Base-by-base conservation (phyloP, 2,888 invertebrate species). In the Sussaba pulchella region DNA sequence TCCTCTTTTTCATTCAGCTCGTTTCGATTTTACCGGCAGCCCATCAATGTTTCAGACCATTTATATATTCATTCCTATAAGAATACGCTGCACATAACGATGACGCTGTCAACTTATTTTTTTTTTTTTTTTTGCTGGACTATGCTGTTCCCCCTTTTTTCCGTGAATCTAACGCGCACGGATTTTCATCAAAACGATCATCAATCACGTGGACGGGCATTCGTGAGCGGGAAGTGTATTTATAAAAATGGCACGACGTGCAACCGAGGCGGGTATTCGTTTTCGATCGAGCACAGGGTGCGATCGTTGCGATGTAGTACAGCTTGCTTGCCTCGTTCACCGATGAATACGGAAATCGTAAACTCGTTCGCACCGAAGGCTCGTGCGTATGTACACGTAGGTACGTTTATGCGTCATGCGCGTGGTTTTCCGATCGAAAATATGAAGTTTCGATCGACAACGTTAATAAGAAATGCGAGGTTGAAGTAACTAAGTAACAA, bases 241-340 rank as follows among this genome's bases (percentile, higher is more conserved):
- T 84, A 84, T 85, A 85, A 85, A 88, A 87, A 84, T 82, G 78
- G 74, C 61, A 73, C 57, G 81, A 83, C 79, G 77, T 26, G 41
- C 45, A 26, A 14, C 54, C 10, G 36, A 54, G 12, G n/a, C 19
- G 19, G 17, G 50, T 2, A 31, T 2, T 39, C 45, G 36, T 78
- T 69, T n/a, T 43, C 70, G 45, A 64, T 64, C 41, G 54, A 45
- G 14, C 19, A 31, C 6, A 31, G 6, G 36, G 19, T 12, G 26
- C 47, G 41, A 26, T 52, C 24, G 39, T 24, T 17, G 19, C 31
- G 57, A 19, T 70, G 57, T 31, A 45, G 12, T 57, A 36, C 43
- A 45, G 19, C 26, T 17, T 19, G 41, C 24, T 26, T 8, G 45
- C 57, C 24, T 0, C 69, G 43, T 41, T 24, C 39, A 4, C 41